Evolutionary conservation across 2,888 invertebrate genomes (phyloP), one percentile per base, ranked within the genome.

Genomic region (Clanis bilineata): DNA sequence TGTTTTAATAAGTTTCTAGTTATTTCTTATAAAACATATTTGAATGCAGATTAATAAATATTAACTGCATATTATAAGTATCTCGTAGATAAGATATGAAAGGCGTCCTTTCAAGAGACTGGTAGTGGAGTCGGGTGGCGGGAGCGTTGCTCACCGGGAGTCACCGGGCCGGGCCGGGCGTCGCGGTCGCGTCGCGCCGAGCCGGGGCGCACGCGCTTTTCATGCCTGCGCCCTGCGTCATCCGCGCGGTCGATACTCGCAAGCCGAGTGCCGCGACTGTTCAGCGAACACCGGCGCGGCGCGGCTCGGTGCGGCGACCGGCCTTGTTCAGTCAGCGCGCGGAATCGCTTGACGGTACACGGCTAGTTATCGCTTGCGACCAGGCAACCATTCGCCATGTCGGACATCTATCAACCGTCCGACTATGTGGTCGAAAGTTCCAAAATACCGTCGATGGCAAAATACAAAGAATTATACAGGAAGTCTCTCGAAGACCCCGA

Each of bases 401-500:
- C 97, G 64, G 94, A 94, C 81, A 92, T 94, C 63, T 95, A 95
- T 65, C 66, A 92, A 87, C 72, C 94, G 90, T 80, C 93, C 93
- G 80, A 93, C 93, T 69, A 91, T 96, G 81, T 96, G 94, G 59
- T 92, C 92, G 67, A 96, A 95, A 90, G 95, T 95, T 65, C 94
- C 83, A 80, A 85, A 91, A 43, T 93, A 60, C 72, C 82, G 36
- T 82, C 85, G 7, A 80, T 93, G 47, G 95, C 95, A 86, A 94
- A 97, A 74, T 99, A 99, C 83, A 93, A 93, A 72, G 94, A 95
- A 74, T 95, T 98, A 95, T 96, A 99, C 86, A 94, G 95, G 75
- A 94, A 95, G 77, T 98, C 98, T 0, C 91, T 99, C 65, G 95
- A 97, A 58, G 94, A 97, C 77, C 98, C 99, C 0, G 96, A 95